Conservation (phyloP, 2,888 invertebrate genomes). For the Brenthis ino region DNA sequence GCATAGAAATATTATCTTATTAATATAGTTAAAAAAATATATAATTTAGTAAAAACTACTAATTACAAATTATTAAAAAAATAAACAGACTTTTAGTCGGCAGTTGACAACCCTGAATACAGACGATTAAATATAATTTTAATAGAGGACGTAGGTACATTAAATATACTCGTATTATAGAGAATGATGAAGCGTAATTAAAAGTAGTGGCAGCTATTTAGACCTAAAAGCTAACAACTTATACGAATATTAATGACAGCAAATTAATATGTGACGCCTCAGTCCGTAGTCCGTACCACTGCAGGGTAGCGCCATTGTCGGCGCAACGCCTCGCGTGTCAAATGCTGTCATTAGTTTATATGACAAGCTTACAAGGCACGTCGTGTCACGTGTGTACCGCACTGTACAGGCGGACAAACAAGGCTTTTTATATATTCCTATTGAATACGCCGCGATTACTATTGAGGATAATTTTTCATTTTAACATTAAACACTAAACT, state of each 20-base stretch:
- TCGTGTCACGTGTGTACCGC: neutral
- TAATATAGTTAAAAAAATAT: no score
- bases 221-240: slow-evolving; percentile 14
- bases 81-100: no score
- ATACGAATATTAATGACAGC: slow-evolving; percentile 22
- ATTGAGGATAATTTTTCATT: no score
- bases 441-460: no score
- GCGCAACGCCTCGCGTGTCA: no score
- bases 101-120: neutral
- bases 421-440: no score
- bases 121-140: neutral
- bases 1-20: no score
- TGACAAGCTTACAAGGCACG: no score
- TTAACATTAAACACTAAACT: no score
- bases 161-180: neutral
- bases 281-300: neutral
- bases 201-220: neutral
- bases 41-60: no score
- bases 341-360: no score
- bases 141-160: neutral
- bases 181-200: slow-evolving; percentile 5
- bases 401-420: neutral
- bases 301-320: neutral
- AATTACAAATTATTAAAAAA: no score
- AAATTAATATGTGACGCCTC: slow-evolving; percentile 16